Conservation (phyloP, 2,797 vertebrate genomes). For the Atherinosoma microstoma region DNA sequence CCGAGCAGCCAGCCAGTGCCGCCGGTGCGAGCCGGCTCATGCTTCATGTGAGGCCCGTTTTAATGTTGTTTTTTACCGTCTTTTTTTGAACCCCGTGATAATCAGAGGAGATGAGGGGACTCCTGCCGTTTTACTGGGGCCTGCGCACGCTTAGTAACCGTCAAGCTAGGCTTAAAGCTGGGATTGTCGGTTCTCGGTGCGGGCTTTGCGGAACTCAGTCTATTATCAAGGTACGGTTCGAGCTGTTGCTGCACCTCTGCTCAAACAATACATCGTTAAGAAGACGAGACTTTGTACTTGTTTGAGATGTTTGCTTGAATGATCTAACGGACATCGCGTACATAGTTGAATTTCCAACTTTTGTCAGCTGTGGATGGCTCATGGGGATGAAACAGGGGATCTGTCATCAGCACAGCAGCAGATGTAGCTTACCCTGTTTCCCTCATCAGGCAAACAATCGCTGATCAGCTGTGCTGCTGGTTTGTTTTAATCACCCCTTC, state of each 20-base stretch:
- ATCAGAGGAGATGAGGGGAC: constrained; percentile 71
- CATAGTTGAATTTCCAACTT: constrained; percentile 40
- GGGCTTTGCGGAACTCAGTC: constrained; percentile 79
- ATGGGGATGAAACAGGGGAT: not conserved
- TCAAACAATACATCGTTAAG: constrained; percentile 18
- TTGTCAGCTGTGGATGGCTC: constrained; percentile 34
- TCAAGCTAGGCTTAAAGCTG: constrained; percentile 63
- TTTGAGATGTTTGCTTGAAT: not conserved
- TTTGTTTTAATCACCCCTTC: constrained; percentile 3
- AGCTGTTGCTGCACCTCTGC: constrained; percentile 35
- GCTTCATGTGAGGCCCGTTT: constrained; percentile 8
- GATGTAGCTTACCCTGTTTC: constrained; percentile 23
- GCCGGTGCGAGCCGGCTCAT: constrained; percentile 69
- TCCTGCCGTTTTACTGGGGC: constrained; percentile 71
- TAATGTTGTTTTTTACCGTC: not conserved
- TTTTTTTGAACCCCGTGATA: constrained; percentile 27
- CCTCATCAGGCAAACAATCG: constrained; percentile 15
- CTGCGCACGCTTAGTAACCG: constrained; percentile 65
- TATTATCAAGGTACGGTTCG: constrained; percentile 70
- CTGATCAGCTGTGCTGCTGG: constrained; percentile 3
- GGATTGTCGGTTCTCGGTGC: constrained; percentile 71
- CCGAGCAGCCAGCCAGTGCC: constrained; percentile 38
- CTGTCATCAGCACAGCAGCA: constrained; percentile 30
- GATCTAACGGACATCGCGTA: not conserved
- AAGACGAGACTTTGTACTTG: not conserved